These are phyloP conservation scores for Pseudococcus longispinus DNA, from an alignment of 2,888 invertebrate species.

Conservation along the genomic window DNA sequence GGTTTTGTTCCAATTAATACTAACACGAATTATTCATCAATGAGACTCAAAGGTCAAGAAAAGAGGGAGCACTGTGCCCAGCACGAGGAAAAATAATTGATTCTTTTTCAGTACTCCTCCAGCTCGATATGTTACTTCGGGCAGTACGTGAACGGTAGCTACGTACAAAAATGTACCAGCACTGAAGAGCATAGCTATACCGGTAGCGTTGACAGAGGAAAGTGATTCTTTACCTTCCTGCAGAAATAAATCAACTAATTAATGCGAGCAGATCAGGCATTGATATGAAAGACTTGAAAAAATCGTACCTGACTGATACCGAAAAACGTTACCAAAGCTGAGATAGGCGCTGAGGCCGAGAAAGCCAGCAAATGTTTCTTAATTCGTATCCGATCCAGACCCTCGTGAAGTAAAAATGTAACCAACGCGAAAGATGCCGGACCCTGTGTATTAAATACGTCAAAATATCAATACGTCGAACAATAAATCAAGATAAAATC, in stretches of 20 bases:
- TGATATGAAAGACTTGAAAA: not conserved
- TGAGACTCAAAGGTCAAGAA: slow-evolving; percentile 91
- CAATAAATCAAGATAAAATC: not conserved
- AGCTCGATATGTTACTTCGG: slow-evolving; percentile 75
- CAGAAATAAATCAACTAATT: slow-evolving; percentile 58
- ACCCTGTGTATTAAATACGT: slow-evolving; percentile 68
- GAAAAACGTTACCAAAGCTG: slow-evolving; percentile 90
- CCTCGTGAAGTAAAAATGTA: slow-evolving; percentile 95
- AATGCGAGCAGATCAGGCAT: not conserved
- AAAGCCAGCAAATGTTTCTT: slow-evolving; percentile 89
- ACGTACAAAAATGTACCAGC: slow-evolving; percentile 99
- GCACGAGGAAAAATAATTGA: slow-evolving; percentile 82
- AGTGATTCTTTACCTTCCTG: slow-evolving; percentile 91
- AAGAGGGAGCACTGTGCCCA: slow-evolving; percentile 87
- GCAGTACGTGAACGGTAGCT: slow-evolving; percentile 97
- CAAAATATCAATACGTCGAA: not conserved
- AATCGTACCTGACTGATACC: slow-evolving; percentile 78
- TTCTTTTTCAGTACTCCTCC: slow-evolving; percentile 69
- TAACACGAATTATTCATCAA: slow-evolving; percentile 62
- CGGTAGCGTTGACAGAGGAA: slow-evolving; percentile 90
- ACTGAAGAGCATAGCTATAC: slow-evolving; percentile 97
- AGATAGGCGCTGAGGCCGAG: slow-evolving; percentile 87
- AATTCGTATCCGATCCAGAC: slow-evolving; percentile 87
- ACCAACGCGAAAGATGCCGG: slow-evolving; percentile 98
- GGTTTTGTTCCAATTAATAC: not conserved